Conservation (phyloP, 30 jellyfish, hydroid and myxozoan species). For the Morbakka virulenta region DNA sequence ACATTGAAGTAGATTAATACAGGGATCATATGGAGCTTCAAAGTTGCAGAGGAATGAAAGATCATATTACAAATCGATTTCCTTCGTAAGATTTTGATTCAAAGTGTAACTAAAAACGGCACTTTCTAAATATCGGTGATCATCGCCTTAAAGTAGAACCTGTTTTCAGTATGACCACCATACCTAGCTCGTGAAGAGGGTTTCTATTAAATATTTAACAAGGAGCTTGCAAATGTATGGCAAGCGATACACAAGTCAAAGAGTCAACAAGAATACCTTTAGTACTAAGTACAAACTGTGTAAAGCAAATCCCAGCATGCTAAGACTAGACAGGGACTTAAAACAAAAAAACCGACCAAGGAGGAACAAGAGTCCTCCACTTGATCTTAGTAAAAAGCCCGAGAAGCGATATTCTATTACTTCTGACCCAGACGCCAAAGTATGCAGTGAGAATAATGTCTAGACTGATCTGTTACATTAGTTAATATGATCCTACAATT, state of each 20-base stretch:
- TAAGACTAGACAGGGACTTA: no score
- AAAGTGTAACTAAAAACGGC: not conserved
- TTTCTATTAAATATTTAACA: conserved; percentile 1
- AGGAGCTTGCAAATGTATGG: conserved; percentile 1
- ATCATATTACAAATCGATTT: not conserved
- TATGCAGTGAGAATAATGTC: no score
- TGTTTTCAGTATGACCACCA: conserved; percentile 17
- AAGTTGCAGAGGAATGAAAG: not conserved
- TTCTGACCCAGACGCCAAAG: no score
- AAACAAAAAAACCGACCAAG: no score
- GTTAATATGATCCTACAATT: no score
- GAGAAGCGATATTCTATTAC: no score
- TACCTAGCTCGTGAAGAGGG: not conserved
- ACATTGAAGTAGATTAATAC: conserved; percentile 1
- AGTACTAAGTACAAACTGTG: no score
- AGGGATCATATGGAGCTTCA: conserved; percentile 6
- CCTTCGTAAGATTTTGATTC: not conserved
- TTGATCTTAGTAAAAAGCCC: no score
- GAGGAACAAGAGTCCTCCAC: no score
- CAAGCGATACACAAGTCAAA: conserved; percentile 2
- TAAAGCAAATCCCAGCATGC: no score
- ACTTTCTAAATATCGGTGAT: not conserved
- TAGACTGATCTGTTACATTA: no score
- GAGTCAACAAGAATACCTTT: not conserved
- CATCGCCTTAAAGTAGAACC: not conserved